A percentile compares a stretch with the other conserved stretches of the same genome.
Conservation (phyloP, 2,113 vertebrate species). For the Leptocoma aspasia region DNA sequence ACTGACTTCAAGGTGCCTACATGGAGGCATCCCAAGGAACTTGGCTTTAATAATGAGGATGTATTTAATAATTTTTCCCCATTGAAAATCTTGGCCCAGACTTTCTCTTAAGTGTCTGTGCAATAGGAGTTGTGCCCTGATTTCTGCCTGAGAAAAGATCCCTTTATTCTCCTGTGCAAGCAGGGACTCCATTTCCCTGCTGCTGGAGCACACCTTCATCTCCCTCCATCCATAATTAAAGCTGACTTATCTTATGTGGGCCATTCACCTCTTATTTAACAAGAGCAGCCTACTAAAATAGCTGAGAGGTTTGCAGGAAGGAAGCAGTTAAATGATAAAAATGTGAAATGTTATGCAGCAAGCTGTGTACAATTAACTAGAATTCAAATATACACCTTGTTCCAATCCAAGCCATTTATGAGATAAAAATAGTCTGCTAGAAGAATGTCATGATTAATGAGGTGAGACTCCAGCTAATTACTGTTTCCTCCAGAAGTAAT, state of each 20-base stretch:
- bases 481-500: constrained; percentile 97
- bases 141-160: background rate
- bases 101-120: background rate
- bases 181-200: background rate
- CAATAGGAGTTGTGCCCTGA: background rate
- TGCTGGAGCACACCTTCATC: background rate
- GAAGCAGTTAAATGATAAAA: constrained; percentile 81
- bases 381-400: constrained; percentile 90
- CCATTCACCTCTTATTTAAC: constrained; percentile 27
- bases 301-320: constrained; percentile 64
- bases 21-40: background rate
- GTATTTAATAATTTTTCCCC: background rate
- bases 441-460: constrained; percentile 99
- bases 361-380: constrained; percentile 93
- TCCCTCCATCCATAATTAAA: constrained; percentile 16
- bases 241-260: constrained; percentile 6
- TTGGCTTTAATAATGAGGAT: background rate
- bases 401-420: constrained; percentile 95
- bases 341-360: constrained; percentile 76
- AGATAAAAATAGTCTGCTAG: constrained; percentile 97
- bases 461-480: constrained; percentile 99
- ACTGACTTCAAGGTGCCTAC: background rate
- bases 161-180: background rate
- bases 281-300: background rate
- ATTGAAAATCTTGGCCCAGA: background rate